Base-by-base conservation (phyloP, 2,113 vertebrate species). In the Bos javanicus region DNA sequence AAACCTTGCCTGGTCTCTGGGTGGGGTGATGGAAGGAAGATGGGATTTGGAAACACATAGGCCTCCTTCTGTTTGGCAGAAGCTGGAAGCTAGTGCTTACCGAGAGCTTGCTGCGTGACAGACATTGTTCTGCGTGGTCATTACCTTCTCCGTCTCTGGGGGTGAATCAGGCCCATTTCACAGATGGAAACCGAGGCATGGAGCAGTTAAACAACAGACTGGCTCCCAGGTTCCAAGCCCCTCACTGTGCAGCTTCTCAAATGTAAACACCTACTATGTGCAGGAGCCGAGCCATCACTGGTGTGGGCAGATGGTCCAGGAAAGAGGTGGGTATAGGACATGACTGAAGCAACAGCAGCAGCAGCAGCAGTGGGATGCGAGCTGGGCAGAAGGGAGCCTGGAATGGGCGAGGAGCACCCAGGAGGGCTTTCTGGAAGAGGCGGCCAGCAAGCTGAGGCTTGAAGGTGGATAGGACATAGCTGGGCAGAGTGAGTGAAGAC, bases 341-440 rank as follows among this genome's bases (percentile, higher is more conserved):
- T 2, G 28, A 62, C 6, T 15, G 60, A 62, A 30, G 25, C 4
- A 4, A 59, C 25, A 10, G 57, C 57, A 26, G 60, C 28, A 15
- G 28, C 28, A 15, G 28, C 60, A 30, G 60, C 60, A 62, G n/a
- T 30, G 59, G 50, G 62, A 5, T 17, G 21, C 1, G 2, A 56
- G 16, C 36, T 9, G 28, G 81, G 71, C 19, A 59, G 86, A 85
- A 11, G 30, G 46, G 36, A 39, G 14, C 57, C 36, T 46, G 52
- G 67, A 8, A 13, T 28, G 39, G 30, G 43, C 17, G n/a, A n/a
- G 33, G n/a, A 43, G 25, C 3, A 43, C 56, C 60, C 74, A n/a
- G 50, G 90, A 89, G 30, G 90, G 81, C 96, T 95, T 78, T 83
- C 91, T 85, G 90, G 78, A 81, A 90, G 89, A 95, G 74, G 92